phyloP scores from a whole-genome alignment of 2,888 invertebrate species.

The Caenorhabditis japonica region DNA sequence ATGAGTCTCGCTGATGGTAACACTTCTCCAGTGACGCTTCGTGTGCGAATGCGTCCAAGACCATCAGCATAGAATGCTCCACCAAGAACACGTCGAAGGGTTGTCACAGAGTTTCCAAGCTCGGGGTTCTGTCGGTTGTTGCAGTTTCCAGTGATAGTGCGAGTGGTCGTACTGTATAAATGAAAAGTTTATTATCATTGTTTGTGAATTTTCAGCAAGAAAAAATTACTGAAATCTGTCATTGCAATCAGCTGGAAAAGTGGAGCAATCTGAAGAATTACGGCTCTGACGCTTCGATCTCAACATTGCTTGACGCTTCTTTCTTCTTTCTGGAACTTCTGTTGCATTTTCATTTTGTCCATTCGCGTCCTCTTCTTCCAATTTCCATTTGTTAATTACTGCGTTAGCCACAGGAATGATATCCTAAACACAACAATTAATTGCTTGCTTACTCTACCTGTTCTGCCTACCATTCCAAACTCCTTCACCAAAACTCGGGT shows the following conservation, averaged over 20 bases:
- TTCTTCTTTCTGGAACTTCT: too few relatives aligned
- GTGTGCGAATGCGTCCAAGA: conserved; percentile 26
- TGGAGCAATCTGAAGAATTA: neutral
- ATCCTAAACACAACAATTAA: too few relatives aligned
- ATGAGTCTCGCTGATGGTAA: conserved; percentile 49
- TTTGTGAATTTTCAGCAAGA: neutral
- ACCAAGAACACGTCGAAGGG: conserved; percentile 85
- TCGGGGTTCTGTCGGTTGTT: conserved; percentile 86
- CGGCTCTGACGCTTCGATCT: neutral
- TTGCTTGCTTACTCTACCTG: neutral
- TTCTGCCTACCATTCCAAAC: neutral
- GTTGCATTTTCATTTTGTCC: neutral
- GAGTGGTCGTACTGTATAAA: conserved; percentile 2
- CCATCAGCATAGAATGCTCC: conserved; percentile 84
- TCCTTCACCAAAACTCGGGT: conserved; percentile 8
- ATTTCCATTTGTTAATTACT: too few relatives aligned
- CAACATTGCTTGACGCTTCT: neutral
- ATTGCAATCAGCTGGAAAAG: neutral
- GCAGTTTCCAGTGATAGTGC: conserved; percentile 85
- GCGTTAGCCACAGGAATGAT: too few relatives aligned
- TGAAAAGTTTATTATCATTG: neutral
- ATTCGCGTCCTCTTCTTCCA: neutral
- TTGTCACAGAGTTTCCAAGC: conserved; percentile 88
- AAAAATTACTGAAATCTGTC: neutral
- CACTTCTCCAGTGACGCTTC: conserved; percentile 16